Evolutionary conservation across 2,113 vertebrate species (phyloP), one percentile per base, ranked within the genome.

Genomic region (Engraulis encrasicolus): DNA sequence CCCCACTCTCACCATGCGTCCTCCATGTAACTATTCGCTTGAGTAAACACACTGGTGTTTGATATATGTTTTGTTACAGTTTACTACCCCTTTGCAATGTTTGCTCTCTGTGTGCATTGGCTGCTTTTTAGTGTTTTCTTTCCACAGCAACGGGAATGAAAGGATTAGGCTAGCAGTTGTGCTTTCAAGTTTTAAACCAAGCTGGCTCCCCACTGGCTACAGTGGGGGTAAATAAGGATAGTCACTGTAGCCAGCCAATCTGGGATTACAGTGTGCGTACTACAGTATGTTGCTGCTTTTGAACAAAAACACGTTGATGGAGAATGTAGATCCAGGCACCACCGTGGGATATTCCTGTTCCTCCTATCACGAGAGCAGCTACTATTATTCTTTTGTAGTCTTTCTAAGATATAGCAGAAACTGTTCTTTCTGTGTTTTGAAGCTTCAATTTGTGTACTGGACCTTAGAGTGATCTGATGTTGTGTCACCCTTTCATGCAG

Each of bases 131-230:
- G 12, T 74, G 66, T 74, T 74, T 34, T 31, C 6, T 66, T 9
- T 66, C 20, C 27, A 66, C 58, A 66, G 58, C 6, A 58, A 74
- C 17, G 15, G 34, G 66, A 31, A 74, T 74, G 66, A 74, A 34
- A 14, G 66, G 66, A 74, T 74, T 74, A n/a, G n/a, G n/a, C n/a
- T n/a, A 74, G 17, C 66, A 34, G 23, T 34, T 74, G 66, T 17
- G 31, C 23, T 31, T 74, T 74, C 66, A 74, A 74, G 66, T 74
- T 74, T 71, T 74, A 74, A n/a, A 34, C 66, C 23, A 74, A 74
- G 66, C 66, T 74, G 23, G 6, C 27, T 74, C 34, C 17, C 66
- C 34, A 31, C 66, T 74, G 66, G 66, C 66, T 74, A 15, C 66
- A 74, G 11, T 14, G 34, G n/a, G 31, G 31, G 66, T 74, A 74